Evolutionary conservation across 2,888 invertebrate species (phyloP).

Genomic region (Drosophila basisetae): DNA sequence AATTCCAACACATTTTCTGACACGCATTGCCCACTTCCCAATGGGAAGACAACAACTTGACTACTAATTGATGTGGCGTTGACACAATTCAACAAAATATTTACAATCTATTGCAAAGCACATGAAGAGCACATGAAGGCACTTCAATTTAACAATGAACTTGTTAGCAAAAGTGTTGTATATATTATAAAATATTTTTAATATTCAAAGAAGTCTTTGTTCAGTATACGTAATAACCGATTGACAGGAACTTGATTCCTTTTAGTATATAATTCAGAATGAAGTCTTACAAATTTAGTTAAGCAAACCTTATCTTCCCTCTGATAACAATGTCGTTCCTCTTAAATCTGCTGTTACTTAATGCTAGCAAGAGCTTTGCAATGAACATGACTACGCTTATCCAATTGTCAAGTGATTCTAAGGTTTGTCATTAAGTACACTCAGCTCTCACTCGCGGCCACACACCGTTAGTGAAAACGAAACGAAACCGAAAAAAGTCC

Average conservation of each 20-base stretch:
- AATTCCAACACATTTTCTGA: not conserved
- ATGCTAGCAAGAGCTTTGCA: not conserved
- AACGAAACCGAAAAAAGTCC: not conserved
- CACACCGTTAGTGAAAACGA: conserved; percentile 15
- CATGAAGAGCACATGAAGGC: not conserved
- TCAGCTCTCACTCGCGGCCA: conserved; percentile 42
- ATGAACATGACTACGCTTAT: conserved; percentile 11
- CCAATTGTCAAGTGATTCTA: conserved; percentile 25
- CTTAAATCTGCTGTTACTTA: not conserved
- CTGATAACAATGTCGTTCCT: not conserved
- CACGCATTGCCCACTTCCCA: not conserved
- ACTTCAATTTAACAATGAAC: not conserved
- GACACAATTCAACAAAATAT: conserved; percentile 2
- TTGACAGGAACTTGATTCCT: not conserved
- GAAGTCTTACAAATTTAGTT: not conserved
- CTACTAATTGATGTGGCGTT: not conserved
- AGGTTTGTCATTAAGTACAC: conserved; percentile 8
- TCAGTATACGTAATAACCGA: not conserved
- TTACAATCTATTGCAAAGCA: not conserved
- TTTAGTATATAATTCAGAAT: not conserved
- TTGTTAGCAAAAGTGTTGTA: not conserved
- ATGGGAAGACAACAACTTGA: not conserved
- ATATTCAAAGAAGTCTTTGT: not conserved
- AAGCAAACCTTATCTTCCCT: not conserved
- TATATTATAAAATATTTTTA: not conserved